Evolutionary conservation across 2,113 vertebrate genomes (phyloP).

Genomic region (Gallinago jamesoni): DNA sequence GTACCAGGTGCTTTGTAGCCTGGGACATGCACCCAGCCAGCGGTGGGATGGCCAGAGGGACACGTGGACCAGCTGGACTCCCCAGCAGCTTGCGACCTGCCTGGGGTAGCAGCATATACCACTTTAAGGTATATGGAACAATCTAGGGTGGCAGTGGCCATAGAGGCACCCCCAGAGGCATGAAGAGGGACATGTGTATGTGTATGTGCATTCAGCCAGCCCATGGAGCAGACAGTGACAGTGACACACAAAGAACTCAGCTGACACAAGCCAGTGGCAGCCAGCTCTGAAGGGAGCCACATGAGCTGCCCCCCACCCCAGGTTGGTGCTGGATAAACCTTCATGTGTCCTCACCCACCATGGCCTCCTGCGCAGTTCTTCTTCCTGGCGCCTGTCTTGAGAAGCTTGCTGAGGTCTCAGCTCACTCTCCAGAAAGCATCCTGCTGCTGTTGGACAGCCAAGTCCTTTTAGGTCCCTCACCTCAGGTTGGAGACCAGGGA

Average conservation of each 20-base stretch:
- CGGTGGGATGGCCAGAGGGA: background rate
- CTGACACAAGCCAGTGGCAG: background rate
- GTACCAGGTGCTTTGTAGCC: background rate
- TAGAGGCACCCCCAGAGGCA: background rate
- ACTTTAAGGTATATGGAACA: background rate
- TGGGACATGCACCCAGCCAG: background rate
- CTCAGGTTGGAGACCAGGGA: background rate
- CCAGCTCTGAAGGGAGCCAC: background rate
- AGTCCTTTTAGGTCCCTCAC: background rate
- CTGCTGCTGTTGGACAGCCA: background rate
- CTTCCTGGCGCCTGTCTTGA: fast-evolving
- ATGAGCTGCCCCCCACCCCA: background rate
- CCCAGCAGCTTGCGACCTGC: background rate
- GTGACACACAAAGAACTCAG: background rate
- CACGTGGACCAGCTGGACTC: background rate
- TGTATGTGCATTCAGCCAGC: background rate
- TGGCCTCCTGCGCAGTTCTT: no score
- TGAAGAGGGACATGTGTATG: background rate
- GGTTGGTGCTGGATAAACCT: background rate
- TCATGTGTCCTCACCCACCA: no score
- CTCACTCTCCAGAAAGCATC: background rate
- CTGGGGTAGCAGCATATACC: fast-evolving
- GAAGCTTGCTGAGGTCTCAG: background rate
- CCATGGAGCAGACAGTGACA: background rate
- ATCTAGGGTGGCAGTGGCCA: background rate